Conservation (phyloP, 2,888 invertebrate genomes). For the Lamellibrachia satsuma region DNA sequence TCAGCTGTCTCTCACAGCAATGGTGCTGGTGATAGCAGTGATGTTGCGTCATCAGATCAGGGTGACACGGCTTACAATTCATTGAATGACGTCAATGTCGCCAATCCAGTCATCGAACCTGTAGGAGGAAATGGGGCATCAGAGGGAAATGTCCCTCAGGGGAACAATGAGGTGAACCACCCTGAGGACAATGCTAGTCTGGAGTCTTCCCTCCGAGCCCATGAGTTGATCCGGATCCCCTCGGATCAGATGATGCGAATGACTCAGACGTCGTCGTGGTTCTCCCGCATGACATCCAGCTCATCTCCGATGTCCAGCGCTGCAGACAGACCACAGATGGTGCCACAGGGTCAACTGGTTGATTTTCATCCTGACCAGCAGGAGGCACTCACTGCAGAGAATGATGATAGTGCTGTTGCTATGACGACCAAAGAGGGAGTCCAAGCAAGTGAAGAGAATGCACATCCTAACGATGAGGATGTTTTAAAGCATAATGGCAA, state of each 20-base stretch:
- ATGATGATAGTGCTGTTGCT: not conserved
- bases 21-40: not conserved
- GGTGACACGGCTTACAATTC: not conserved
- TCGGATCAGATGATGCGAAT: constrained; percentile 4
- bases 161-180: not conserved
- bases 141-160: not conserved
- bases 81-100: not conserved
- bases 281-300: not conserved
- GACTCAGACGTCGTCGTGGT: not conserved
- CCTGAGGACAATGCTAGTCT: not conserved
- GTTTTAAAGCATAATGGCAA: not conserved
- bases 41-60: not conserved
- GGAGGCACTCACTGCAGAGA: not conserved
- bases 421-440: not conserved
- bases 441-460: not conserved
- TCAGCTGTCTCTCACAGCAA: not conserved
- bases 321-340: not conserved
- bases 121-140: not conserved
- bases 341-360: not conserved
- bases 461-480: not conserved
- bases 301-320: not conserved
- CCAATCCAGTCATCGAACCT: not conserved
- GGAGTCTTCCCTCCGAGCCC: not conserved
- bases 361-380: not conserved
- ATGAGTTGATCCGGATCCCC: not conserved